phyloP scores from a whole-genome alignment of 2,888 invertebrate genomes.

The Noctua pronuba region DNA sequence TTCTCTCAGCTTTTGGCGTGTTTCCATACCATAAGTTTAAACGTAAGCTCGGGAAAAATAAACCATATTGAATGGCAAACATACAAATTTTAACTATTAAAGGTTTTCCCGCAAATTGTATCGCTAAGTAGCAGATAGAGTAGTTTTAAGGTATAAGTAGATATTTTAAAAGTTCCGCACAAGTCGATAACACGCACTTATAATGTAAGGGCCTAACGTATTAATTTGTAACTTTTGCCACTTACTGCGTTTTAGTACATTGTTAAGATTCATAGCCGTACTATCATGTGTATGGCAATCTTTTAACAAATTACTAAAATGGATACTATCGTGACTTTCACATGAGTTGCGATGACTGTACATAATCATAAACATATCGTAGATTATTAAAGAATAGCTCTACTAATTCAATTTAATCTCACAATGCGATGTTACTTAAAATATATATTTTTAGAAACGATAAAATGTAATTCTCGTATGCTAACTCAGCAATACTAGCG shows the following conservation, averaged over 20 bases:
- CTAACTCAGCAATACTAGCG: slow-evolving; percentile 85
- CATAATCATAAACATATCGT: slow-evolving; percentile 52
- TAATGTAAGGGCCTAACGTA: slow-evolving; percentile 80
- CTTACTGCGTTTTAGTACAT: slow-evolving; percentile 67
- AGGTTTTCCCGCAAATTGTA: slow-evolving; percentile 47
- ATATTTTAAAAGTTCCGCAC: slow-evolving; percentile 58
- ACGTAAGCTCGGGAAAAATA: slow-evolving; percentile 23
- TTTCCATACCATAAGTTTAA: slow-evolving; percentile 40
- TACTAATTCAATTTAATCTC: slow-evolving; percentile 41
- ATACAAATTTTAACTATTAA: slow-evolving; percentile 33
- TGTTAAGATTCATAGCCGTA: slow-evolving; percentile 17
- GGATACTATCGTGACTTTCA: slow-evolving; percentile 25
- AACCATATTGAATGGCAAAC: slow-evolving; percentile 36
- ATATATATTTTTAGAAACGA: slow-evolving; percentile 68
- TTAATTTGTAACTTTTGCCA: slow-evolving; percentile 77
- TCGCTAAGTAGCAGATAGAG: slow-evolving; percentile 57
- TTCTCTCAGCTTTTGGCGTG: slow-evolving; percentile 41
- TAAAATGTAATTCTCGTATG: slow-evolving; percentile 72
- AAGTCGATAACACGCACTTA: slow-evolving; percentile 57
- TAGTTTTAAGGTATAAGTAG: slow-evolving; percentile 50
- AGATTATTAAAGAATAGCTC: slow-evolving; percentile 20
- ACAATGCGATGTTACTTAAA: slow-evolving; percentile 52
- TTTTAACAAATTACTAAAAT: slow-evolving; percentile 42
- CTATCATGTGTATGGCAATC: neutral
- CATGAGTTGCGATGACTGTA: slow-evolving; percentile 48